Evolutionary conservation across 92 coral and sea anemone genomes (phyloP).

Genomic region (Porites rus): DNA sequence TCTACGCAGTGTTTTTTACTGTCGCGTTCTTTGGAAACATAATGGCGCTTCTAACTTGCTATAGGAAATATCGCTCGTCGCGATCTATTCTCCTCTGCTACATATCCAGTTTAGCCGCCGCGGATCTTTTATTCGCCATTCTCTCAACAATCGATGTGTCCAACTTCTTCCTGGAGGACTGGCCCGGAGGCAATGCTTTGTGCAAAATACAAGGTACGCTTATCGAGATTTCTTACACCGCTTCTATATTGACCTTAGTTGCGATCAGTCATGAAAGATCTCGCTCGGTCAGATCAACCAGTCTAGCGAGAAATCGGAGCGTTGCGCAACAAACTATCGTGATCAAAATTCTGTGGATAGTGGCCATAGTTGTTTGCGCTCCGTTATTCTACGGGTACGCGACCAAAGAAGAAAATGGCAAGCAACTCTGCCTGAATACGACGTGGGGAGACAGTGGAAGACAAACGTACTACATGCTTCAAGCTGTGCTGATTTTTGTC

Average conservation of each 20-base stretch:
- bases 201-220: conserved; percentile 87
- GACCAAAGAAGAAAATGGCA: conserved; percentile 42
- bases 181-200: conserved; percentile 82
- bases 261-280: conserved; percentile 87
- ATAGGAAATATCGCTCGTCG: conserved; percentile 77
- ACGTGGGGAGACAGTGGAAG: conserved; percentile 87
- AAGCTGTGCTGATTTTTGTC: conserved; percentile 75
- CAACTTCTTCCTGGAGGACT: conserved; percentile 67
- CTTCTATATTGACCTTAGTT: conserved; percentile 81
- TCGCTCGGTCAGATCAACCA: conserved; percentile 78
- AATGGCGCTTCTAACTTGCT: conserved; percentile 86
- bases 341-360: conserved; percentile 75
- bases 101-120: conserved; percentile 86
- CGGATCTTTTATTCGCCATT: conserved; percentile 79
- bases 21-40: conserved; percentile 83
- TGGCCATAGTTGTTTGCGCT: conserved; percentile 67
- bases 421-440: conserved; percentile 67
- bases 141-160: conserved; percentile 73
- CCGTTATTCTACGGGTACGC: conserved; percentile 87
- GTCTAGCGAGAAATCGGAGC: conserved; percentile 73
- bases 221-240: conserved; percentile 84
- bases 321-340: conserved; percentile 77
- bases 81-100: conserved; percentile 83
- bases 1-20: conserved; percentile 63
- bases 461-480: conserved; percentile 78